Base-by-base conservation (phyloP, 2,797 vertebrate genomes). In the Parambassis ranga region DNA sequence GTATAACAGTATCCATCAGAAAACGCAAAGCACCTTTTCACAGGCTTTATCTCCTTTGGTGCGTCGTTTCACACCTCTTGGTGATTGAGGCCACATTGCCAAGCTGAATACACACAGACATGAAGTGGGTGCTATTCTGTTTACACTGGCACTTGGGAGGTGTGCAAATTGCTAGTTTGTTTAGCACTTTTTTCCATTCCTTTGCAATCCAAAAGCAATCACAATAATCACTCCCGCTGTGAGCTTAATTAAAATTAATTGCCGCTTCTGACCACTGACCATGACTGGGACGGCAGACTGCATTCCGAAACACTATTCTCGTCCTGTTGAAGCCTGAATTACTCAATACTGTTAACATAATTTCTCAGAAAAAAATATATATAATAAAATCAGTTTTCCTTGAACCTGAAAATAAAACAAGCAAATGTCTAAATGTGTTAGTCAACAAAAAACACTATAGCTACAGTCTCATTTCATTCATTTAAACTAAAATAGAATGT, bases 91-190 rank as follows among this genome's bases (percentile, higher is more conserved):
- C 77, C 52, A 50, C 75, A 53, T 70, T 82, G 68, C 61, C 66
- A 68, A 77, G 84, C 85, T 79, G 83, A 86, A 77, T 80, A 86
- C 85, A 84, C 87, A 85, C 87, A 82, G 79, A 84, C 83, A 62
- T 7, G 52, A 55, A 69, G 69, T 51, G 81, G 67, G 77, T 56
- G 82, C 75, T 50, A 56, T 63, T 80, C 75, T 84, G 87, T 91
- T 92, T 83, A 78, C 80, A 77, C 86, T 90, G 86, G 87, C 87
- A 65, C 88, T 65, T 10, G 18, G 75, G 73, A 82, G 84, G 79
- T 71, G 84, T 77, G 81, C 77, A 83, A 88, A 89, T 89, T 89
- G 77, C 81, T 80, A 56, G 82, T 90, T 91, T 88, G 84, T 84
- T 90, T 84, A 80, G 67, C 73, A 71, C 74, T 71, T 70, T 70